Evolutionary conservation across 1,140 invertebrate species (phyloP), one percentile per base, ranked within the genome.

Genomic region (Drosophila kohkoa): DNA sequence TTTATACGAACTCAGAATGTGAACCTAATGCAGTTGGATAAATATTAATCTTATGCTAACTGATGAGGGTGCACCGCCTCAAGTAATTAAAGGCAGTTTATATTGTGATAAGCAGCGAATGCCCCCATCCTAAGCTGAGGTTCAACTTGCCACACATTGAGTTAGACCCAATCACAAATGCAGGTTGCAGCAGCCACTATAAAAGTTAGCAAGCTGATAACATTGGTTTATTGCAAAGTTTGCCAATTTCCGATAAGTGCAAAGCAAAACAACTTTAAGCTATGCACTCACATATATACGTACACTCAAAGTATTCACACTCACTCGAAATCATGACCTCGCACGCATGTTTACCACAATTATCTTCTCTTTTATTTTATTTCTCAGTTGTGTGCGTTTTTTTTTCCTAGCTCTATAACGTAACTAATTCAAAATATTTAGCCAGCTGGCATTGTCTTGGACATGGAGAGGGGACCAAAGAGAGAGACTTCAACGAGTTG

Each of bases 391-490:
- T 25, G 3, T 25, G 20, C 4, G 20, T 0, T 3, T 25, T 0
- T 28, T 54, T 25, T 38, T 32, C 32, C 66, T 55, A 59, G 70
- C 55, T 51, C 30, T 32, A 66, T 74, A 67, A 75, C 67, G 66
- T 70, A 70, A 70, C 72, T 70, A 70, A 77, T 74, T 75, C 58
- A 41, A 74, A 77, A 77, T 69, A 77, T 77, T 77, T 77, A 75
- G 71, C 64, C 43, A 70, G 54, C 10, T 79, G 80, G 76, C 80
- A 82, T 81, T 85, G 74, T 85, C 49, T 76, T 51, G 43, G 55
- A n/a, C 6, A 6, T 7, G 10, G 35, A 13, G 10, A 11, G 30
- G 7, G 46, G 13, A 16, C 3, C 10, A 7, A 7, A 32, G 32
- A 32, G 30, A 32, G 32, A 38, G 8, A 7, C 28, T 25, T 25